phyloP scores from a whole-genome alignment of 1,140 invertebrate genomes.

The Philaenus spumarius region DNA sequence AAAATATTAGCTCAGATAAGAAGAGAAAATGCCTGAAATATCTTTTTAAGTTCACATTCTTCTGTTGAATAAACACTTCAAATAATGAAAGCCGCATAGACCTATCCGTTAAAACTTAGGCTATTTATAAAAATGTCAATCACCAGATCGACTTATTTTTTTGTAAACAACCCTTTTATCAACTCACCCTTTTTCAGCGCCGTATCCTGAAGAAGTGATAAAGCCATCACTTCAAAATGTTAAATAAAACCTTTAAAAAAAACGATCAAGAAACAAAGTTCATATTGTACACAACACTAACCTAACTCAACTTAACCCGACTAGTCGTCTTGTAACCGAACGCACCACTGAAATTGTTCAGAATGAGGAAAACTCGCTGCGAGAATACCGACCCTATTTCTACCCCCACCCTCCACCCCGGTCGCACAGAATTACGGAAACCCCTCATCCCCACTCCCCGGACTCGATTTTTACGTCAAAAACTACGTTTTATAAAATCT shows the following conservation, averaged over 20 bases:
- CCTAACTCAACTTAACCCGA: background rate
- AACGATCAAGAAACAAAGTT: background rate
- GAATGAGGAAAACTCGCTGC: constrained; percentile 4
- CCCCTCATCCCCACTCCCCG: constrained; percentile 1
- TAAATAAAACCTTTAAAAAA: background rate
- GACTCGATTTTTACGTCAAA: background rate
- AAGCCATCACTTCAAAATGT: constrained; percentile 16
- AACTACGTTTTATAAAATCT: too few species aligned
- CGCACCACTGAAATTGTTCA: constrained; percentile 15
- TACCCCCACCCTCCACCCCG: constrained; percentile 3
- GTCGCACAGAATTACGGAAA: constrained; percentile 7
- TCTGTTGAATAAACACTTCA: too few species aligned
- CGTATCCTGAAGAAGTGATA: constrained; percentile 20
- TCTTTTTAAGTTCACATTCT: too few species aligned
- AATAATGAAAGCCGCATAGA: too few species aligned
- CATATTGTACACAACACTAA: constrained; percentile 9
- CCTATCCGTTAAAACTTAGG: too few species aligned
- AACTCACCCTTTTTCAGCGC: constrained; percentile 18
- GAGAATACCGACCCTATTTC: constrained; percentile 3
- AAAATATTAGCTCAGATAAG: too few species aligned
- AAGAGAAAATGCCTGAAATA: too few species aligned
- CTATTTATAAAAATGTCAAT: too few species aligned
- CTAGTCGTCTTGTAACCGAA: too few species aligned
- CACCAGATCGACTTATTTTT: too few species aligned
- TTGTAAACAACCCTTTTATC: too few species aligned